A percentile compares a stretch with the other conserved stretches of the same genome.
phyloP scores from a whole-genome alignment of 2,113 vertebrate species.

The Aplodontia rufa region DNA sequence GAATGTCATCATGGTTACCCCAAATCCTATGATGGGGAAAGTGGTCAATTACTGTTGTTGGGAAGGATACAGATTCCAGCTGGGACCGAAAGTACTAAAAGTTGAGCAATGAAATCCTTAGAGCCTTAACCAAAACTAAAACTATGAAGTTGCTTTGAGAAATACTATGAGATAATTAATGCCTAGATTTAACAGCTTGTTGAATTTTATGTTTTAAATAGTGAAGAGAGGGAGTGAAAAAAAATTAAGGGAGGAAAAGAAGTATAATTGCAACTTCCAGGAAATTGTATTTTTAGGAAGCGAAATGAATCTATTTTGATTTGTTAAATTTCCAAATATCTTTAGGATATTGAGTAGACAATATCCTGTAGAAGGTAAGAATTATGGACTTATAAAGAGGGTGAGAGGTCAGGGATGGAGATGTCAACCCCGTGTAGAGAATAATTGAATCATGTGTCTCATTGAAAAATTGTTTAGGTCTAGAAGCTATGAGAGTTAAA shows the following conservation, averaged over 20 bases:
- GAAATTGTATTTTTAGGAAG: conserved; percentile 16
- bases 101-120: background rate
- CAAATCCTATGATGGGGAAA: background rate
- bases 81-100: background rate
- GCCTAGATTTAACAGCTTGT: background rate
- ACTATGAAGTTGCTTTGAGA: background rate
- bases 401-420: conserved; percentile 63
- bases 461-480: conserved; percentile 78
- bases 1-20: background rate
- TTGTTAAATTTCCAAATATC: conserved; percentile 40
- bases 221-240: background rate
- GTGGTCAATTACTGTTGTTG: fast-evolving
- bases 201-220: background rate
- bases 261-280: background rate
- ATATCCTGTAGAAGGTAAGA: conserved; percentile 64
- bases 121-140: background rate
- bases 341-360: conserved; percentile 23
- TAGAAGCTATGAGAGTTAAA: conserved; percentile 74
- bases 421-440: background rate
- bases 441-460: conserved; percentile 71
- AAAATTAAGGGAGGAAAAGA: background rate
- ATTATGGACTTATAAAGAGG: conserved; percentile 65
- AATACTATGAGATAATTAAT: background rate
- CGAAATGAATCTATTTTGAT: conserved; percentile 32
- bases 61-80: background rate